These are phyloP conservation scores for Cerastis rubricosa DNA, from an alignment of 2,888 invertebrate genomes.

Conservation along the genomic window DNA sequence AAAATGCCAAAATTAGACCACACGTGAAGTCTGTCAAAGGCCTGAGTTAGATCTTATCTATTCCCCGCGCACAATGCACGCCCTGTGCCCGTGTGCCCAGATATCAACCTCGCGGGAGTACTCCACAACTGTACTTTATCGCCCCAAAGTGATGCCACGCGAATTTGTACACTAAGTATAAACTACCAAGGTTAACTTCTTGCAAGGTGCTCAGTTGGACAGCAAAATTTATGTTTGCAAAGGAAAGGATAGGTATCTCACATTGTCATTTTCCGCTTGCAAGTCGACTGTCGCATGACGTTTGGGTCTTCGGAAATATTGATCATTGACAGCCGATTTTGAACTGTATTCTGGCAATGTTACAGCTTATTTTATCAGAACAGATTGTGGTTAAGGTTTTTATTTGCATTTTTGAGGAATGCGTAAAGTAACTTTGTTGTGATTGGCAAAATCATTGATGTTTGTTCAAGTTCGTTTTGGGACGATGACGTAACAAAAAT, in stretches of 20 bases:
- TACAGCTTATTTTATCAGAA: constrained; percentile 29
- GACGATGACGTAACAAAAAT: constrained; percentile 64
- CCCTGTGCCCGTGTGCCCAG: constrained; percentile 70
- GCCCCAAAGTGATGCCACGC: constrained; percentile 43
- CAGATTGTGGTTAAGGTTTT: constrained; percentile 46
- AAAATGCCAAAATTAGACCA: constrained; percentile 79
- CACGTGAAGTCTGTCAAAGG: constrained; percentile 80
- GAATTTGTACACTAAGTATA: constrained; percentile 63
- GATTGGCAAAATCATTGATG: constrained; percentile 70
- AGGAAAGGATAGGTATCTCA: constrained; percentile 74
- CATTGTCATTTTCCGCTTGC: constrained; percentile 78
- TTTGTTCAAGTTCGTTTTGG: constrained; percentile 50
- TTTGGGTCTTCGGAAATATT: constrained; percentile 60
- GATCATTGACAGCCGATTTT: constrained; percentile 54
- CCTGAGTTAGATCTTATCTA: constrained; percentile 82
- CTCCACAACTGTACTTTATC: constrained; percentile 46
- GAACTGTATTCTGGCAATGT: neutral
- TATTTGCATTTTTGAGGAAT: constrained; percentile 63
- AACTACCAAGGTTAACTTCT: neutral
- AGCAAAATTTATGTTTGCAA: constrained; percentile 62
- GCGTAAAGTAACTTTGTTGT: constrained; percentile 64
- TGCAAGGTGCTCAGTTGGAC: neutral
- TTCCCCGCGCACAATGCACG: constrained; percentile 75
- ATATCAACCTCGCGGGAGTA: constrained; percentile 75
- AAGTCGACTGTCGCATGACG: constrained; percentile 67